These are phyloP conservation scores for Nyctalus aviator DNA, from an alignment of 2,797 vertebrate genomes.

Conservation along the genomic window DNA sequence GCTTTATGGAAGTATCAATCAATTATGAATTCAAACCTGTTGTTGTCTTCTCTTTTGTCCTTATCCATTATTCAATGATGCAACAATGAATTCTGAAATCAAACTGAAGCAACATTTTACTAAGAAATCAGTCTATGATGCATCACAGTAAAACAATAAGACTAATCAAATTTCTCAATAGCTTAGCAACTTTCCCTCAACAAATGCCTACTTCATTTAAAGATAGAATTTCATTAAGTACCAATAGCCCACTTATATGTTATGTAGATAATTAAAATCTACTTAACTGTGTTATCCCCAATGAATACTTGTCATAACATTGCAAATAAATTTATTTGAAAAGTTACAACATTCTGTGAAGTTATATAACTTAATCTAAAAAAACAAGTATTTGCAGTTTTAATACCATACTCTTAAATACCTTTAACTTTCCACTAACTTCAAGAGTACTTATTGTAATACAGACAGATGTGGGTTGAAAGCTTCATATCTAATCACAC, in stretches of 20 bases:
- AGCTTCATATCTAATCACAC: neutral
- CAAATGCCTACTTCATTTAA: slow-evolving; percentile 47
- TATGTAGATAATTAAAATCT: slow-evolving; percentile 32
- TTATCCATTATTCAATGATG: slow-evolving; percentile 94
- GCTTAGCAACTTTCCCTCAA: slow-evolving; percentile 32
- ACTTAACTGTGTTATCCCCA: neutral
- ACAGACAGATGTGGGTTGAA: neutral
- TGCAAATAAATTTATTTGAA: slow-evolving; percentile 41
- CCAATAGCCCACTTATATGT: neutral
- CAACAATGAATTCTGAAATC: slow-evolving; percentile 91
- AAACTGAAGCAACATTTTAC: slow-evolving; percentile 75
- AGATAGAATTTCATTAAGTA: slow-evolving; percentile 45
- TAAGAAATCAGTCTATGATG: slow-evolving; percentile 34
- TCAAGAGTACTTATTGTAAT: slow-evolving; percentile 3
- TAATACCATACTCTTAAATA: slow-evolving; percentile 26
- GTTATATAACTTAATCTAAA: slow-evolving; percentile 38
- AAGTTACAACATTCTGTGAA: slow-evolving; percentile 38
- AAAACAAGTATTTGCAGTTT: neutral
- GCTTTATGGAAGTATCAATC: neutral
- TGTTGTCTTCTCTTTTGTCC: slow-evolving; percentile 92
- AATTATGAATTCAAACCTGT: slow-evolving; percentile 89
- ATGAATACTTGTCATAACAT: slow-evolving; percentile 27
- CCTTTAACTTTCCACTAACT: slow-evolving; percentile 32
- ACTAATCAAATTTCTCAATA: slow-evolving; percentile 45
- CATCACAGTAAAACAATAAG: slow-evolving; percentile 30